Base-by-base conservation (phyloP, 30 jellyfish, hydroid and myxozoan species). In the Aurelia sp. region DNA sequence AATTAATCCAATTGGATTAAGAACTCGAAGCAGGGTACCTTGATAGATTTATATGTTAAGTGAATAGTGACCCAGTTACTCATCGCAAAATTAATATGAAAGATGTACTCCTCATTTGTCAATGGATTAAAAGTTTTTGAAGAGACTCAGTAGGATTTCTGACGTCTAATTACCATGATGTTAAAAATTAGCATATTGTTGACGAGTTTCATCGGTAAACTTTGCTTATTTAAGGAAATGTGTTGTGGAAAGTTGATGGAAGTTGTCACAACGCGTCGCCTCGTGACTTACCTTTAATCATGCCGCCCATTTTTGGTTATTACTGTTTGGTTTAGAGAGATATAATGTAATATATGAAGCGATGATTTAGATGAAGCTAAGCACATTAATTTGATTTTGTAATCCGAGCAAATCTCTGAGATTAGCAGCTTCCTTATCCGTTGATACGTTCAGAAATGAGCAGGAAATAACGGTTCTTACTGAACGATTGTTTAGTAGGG, bases 391-490 rank as follows among this genome's bases (percentile, higher is more conserved):
- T 84, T 84, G 88, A 84, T 73, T 84, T 62, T 58, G 41, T 84
- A 84, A 84, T 84, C 93, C 93, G 15, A 40, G 77, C 87, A 84
- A 84, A 72, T 73, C 93, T 44, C 30, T 20, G 59, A 73, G 93
- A 84, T 84, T 84, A 84, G 76, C 87, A 84, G 93, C 69, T 72
- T 84, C 93, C 93, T 84, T 67, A 84, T 77, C 88, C 81, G 57
- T 35, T 73, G 88, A 65, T 71, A 67, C 88, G 67, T 84, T 60
- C 85, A 84, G 78, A 72, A 84, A 22, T 63, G 88, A 84, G 87
- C 93, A 84, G 93, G 93, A 84, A 84, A 84, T 84, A 84, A 84
- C 93, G 93, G 93, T 84, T 88, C 82, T 72, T 63, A 61, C 72
- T 27, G 62, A 84, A 51, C 85, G 93, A 84, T 84, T 72, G 93